phyloP scores from a whole-genome alignment of 2,888 invertebrate genomes.

The Sesia bembeciformis region DNA sequence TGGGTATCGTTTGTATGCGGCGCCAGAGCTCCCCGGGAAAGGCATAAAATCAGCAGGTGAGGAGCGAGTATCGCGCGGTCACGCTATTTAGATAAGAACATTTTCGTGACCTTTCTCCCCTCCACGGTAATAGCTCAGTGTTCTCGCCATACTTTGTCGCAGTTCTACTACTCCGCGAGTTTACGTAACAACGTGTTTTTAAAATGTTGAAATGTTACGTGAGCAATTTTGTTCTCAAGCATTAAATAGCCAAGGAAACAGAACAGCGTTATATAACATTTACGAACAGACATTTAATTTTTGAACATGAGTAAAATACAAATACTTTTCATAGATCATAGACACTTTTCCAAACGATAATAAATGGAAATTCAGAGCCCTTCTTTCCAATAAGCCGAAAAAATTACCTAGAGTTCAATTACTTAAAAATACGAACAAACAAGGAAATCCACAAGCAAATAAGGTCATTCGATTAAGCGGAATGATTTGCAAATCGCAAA shows the following conservation, averaged over 20 bases:
- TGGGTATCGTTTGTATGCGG: slow-evolving; percentile 55
- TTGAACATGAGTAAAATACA: neutral
- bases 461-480: slow-evolving; percentile 65
- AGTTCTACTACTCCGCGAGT: slow-evolving; percentile 14
- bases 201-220: too few species aligned
- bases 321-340: neutral
- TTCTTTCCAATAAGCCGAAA: neutral
- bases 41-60: slow-evolving; percentile 65
- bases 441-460: slow-evolving; percentile 48
- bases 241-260: too few species aligned
- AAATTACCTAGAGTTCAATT: neutral
- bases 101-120: slow-evolving; percentile 49
- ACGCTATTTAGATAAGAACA: slow-evolving; percentile 67
- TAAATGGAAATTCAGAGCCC: too few species aligned
- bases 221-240: too few species aligned
- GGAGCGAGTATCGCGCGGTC: slow-evolving; percentile 60
- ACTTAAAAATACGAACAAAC: slow-evolving; percentile 18
- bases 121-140: slow-evolving; percentile 37
- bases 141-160: slow-evolving; percentile 11
- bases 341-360: too few species aligned
- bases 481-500: slow-evolving; percentile 69
- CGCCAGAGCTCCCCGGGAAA: slow-evolving; percentile 50
- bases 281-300: too few species aligned
- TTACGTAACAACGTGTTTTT: neutral
- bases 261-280: too few species aligned